Conservation (phyloP, 1,140 invertebrate genomes). For the Procambarus clarkii region DNA sequence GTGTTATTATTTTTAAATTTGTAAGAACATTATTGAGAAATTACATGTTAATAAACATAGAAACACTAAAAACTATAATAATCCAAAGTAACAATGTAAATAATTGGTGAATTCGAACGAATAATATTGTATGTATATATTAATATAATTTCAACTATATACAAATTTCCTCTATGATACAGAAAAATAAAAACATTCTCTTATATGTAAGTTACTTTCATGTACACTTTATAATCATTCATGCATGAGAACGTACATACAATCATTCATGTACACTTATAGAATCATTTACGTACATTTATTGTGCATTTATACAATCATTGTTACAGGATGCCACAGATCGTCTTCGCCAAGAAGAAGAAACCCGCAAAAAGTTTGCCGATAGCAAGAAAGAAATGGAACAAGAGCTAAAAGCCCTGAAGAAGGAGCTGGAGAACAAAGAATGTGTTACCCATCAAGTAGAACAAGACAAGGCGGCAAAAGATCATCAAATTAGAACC, state of each 20-base stretch:
- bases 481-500: constrained; percentile 39
- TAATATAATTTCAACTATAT: no score
- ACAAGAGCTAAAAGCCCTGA: constrained; percentile 92
- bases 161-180: no score
- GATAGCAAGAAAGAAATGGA: constrained; percentile 98
- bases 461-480: constrained; percentile 79
- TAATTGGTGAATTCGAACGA: no score
- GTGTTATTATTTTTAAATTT: constrained; percentile 74
- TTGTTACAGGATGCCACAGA: constrained; percentile 91
- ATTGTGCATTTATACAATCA: not conserved
- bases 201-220: no score
- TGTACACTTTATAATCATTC: not conserved
- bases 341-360: constrained; percentile 95
- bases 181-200: no score
- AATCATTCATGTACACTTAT: not conserved
- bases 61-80: no score
- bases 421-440: constrained; percentile 97
- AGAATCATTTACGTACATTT: not conserved
- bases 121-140: no score
- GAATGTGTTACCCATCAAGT: constrained; percentile 92
- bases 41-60: no score
- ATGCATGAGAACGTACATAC: not conserved
- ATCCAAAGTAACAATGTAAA: no score
- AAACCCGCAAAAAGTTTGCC: constrained; percentile 87
- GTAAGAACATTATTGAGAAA: no score